Evolutionary conservation across 2,113 vertebrate genomes (phyloP), one percentile per base, ranked within the genome.

Genomic region (Bambusicola thoracicus): DNA sequence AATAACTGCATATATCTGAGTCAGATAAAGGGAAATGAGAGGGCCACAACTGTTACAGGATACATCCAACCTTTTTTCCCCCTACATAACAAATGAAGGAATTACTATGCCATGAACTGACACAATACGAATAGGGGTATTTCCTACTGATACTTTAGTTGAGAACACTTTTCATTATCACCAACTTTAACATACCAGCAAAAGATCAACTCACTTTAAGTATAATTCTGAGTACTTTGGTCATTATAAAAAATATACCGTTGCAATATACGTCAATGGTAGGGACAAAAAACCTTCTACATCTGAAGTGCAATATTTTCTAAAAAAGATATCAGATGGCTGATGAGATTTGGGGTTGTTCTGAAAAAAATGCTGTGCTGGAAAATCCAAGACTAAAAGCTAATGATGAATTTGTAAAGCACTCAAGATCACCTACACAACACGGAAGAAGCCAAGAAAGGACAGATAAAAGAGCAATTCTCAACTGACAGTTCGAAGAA

Each of bases 1-100:
- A 51, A 34, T 25, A 36, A 1, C 14, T 61, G 25, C 25, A 22
- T 53, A 1, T 5, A 2, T 3, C 24, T 14, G 13, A 48, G 48
- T 29, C 59, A 62, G 43, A 22, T 5, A 14, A 13, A 78, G 17
- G 34, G 38, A 85, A 49, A 32, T 3, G 43, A 36, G 82, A 70
- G 38, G 56, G 4, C 8, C 11, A 2, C 55, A 38, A 2, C 8
- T 24, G 6, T 20, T 30, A 16, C 0, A 1, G 8, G 53, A 22
- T 32, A n/a, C 16, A 69, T n/a, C 14, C 41, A 38, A 4, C 24
- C 19, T 7, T 14, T 40, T 3, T 13, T 2, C 25, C 32, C 69
- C 12, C 8, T 49, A 2, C 5, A 1, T 1, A 24, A 22, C 2
- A 18, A 25, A 43, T 75, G 51, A 27, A 82, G 27, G 53, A 30